phyloP scores from a whole-genome alignment of 2,888 invertebrate species.

The Diabrotica balteata region DNA sequence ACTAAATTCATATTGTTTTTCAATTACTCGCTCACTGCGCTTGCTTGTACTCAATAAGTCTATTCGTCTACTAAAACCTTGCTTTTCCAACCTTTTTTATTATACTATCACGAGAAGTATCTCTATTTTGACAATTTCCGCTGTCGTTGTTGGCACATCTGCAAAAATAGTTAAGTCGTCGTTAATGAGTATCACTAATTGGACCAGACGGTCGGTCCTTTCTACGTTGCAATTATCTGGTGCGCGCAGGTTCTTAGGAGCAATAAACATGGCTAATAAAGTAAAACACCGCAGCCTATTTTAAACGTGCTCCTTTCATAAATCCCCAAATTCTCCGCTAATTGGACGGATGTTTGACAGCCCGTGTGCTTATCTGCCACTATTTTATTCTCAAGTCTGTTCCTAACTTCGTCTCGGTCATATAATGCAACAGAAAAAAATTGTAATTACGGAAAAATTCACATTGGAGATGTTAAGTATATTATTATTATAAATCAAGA shows the following conservation, averaged over 20 bases:
- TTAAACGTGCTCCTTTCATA: conserved; percentile 55
- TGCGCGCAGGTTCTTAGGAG: conserved; percentile 51
- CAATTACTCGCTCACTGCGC: too few species aligned
- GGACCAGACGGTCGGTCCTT: conserved; percentile 43
- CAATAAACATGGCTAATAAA: conserved; percentile 56
- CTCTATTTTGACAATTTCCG: conserved; percentile 9
- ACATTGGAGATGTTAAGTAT: too few species aligned
- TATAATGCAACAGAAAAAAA: too few species aligned
- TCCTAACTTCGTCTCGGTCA: background rate
- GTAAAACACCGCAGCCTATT: conserved; percentile 52
- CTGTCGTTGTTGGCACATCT: conserved; percentile 11
- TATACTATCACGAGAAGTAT: background rate
- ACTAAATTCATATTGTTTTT: too few species aligned
- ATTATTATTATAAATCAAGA: too few species aligned
- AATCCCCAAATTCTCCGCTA: conserved; percentile 57
- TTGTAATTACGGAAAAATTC: too few species aligned
- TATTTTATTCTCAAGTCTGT: background rate
- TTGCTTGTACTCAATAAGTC: too few species aligned
- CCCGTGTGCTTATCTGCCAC: conserved; percentile 42
- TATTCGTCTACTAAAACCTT: too few species aligned
- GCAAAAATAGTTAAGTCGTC: conserved; percentile 27
- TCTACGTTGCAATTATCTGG: conserved; percentile 52
- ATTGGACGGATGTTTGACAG: conserved; percentile 61
- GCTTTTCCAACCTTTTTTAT: too few species aligned
- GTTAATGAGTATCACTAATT: conserved; percentile 54